Conservation (phyloP, 2,113 vertebrate species). For the Leptodactylus fuscus region DNA sequence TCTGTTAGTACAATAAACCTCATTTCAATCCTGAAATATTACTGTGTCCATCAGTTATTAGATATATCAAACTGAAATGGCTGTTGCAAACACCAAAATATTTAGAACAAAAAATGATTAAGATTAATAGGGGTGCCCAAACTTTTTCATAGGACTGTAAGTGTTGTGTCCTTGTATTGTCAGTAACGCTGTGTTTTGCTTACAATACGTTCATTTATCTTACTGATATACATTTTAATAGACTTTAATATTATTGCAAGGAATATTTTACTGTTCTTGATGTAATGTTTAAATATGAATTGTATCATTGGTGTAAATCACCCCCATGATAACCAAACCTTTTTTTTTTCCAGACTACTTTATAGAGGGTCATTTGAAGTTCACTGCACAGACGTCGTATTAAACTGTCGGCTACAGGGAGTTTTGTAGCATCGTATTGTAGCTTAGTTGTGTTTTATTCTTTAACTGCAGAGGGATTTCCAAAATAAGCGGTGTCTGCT, state of each 20-base stretch:
- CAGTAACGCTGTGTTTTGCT: background rate
- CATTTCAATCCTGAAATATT: no score
- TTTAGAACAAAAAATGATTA: no score
- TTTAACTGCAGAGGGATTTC: conserved; percentile 43
- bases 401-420: conserved; percentile 52
- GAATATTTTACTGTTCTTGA: conserved; percentile 33
- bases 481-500: conserved; percentile 42
- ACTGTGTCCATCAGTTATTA: no score
- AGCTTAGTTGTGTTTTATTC: conserved; percentile 49
- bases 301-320: conserved; percentile 53
- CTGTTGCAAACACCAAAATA: no score
- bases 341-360: conserved; percentile 50
- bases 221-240: conserved; percentile 20
- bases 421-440: conserved; percentile 51
- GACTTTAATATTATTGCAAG: background rate
- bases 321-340: conserved; percentile 28
- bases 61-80: no score
- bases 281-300: conserved; percentile 53
- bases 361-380: conserved; percentile 59
- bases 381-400: conserved; percentile 56
- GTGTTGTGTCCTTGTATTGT: background rate
- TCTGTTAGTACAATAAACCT: no score
- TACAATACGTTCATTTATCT: background rate
- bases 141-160: no score
- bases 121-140: no score